Evolutionary conservation across 2,113 vertebrate genomes (phyloP), one percentile per base, ranked within the genome.

Genomic region (Noturus placidus): DNA sequence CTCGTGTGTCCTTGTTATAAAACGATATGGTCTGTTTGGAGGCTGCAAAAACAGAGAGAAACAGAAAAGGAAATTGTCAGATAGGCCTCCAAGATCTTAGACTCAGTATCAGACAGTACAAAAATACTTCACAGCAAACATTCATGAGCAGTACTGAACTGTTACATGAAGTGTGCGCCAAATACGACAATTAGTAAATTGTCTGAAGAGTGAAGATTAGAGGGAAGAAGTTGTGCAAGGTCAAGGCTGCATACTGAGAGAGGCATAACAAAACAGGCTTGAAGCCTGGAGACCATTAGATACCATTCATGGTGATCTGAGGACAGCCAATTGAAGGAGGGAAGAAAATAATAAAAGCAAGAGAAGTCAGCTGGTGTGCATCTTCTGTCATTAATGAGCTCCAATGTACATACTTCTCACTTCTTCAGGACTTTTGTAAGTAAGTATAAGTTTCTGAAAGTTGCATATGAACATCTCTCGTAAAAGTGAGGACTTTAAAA

Each of bases 1-100:
- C 98, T 27, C 95, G 93, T 72, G 94, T 94, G 90, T 98, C 97
- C 91, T 97, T 99, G 93, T 97, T 99, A 93, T 99, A 99, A 95
- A 99, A 99, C 7, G 98, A 97, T 84, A 99, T 83, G 0, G 96
- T 96, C 94, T 97, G 96, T 91, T 90, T 96, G 83, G 96, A 95
- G 90, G 97, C 98, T 99, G 94, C 70, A 94, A 87, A 86, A 85
- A 84, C 52, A 76, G 67, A 86, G 35, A 86, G 7, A 82, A 50
- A 82, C 15, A 54, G 2, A 69, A 46, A 93, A 87, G 87, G 15
- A 94, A 86, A 88, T 33, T 79, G 22, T 63, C 25, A 42, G 3
- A 56, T 57, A 15, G 52, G 20, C 46, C 56, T 86, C 80, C 70
- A 70, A 77, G 56, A 4, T 22, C 69, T 81, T 76, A 77, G 22